Evolutionary conservation across 1,140 invertebrate genomes (phyloP), one percentile per base, ranked within the genome.

Genomic region (Druon quercuslanigerum): DNA sequence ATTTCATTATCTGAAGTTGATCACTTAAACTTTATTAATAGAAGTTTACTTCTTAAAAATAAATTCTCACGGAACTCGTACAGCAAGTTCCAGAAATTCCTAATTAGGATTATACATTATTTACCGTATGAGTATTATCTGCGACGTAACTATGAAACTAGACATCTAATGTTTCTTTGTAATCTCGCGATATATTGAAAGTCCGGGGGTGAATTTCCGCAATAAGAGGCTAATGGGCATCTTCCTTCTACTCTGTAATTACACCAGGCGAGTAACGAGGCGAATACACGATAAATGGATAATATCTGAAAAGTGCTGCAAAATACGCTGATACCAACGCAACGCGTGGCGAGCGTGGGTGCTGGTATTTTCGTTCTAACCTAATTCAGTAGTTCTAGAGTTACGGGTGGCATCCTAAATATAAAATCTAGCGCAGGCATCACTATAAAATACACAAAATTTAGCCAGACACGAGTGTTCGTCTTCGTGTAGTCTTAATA

Each of bases 331-430:
- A 79, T 76, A 75, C 72, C 51, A 76, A 77, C 75, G 73, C 51
- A 76, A 77, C 75, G 73, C 80, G 75, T 73, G 75, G 75, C 25
- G 25, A 14, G 60, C 33, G 60, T 66, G 84, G 82, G 83, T 85
- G 86, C 72, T 71, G 77, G 74, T 88, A 88, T 90, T 89, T 88
- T 89, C 82, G 88, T 88, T 89, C 87, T 77, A 89, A 88, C 88
- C 88, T 86, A 89, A 89, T 88, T 89, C 88, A 89, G 88, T 84
- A 89, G 88, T 89, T 90, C 86, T 88, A 87, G 84, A 83, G 87
- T 90, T 89, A 89, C 87, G 86, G 81, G 79, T 84, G 75, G 82
- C 82, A 81, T 84, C 87, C 88, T 89, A 90, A 90, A 90, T 89
- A 90, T 90, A 90, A 90, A 89, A 88, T 90, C 88, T 89, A 89